These are phyloP conservation scores for Hormaphis cornu DNA, from an alignment of 1,140 invertebrate genomes.

Conservation along the genomic window DNA sequence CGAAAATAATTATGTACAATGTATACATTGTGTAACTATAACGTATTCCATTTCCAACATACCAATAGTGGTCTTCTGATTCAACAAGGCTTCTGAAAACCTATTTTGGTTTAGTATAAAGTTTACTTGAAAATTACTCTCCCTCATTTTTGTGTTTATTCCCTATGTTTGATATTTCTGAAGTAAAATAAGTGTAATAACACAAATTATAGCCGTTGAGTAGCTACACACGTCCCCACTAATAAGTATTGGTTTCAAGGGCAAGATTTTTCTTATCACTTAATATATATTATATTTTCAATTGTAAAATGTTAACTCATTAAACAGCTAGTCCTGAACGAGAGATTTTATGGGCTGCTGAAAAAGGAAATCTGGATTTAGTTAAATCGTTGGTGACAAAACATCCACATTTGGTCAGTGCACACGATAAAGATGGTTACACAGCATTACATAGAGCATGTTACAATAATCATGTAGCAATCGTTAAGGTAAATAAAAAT, in stretches of 20 bases:
- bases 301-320: slow-evolving; percentile 38
- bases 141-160: too few relatives aligned
- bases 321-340: slow-evolving; percentile 53
- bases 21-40: too few relatives aligned
- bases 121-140: too few relatives aligned
- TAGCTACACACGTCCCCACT: background rate
- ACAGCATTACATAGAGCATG: slow-evolving; percentile 84
- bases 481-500: slow-evolving; percentile 53
- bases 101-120: too few relatives aligned
- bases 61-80: too few relatives aligned
- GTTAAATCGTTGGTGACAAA: slow-evolving; percentile 53
- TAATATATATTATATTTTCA: background rate
- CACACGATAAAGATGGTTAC: slow-evolving; percentile 77
- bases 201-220: too few relatives aligned
- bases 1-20: too few relatives aligned
- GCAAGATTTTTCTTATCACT: background rate
- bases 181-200: too few relatives aligned
- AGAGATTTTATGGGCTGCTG: slow-evolving; percentile 70
- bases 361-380: slow-evolving; percentile 62
- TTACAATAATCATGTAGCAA: slow-evolving; percentile 72
- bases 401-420: slow-evolving; percentile 56
- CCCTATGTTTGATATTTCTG: too few relatives aligned
- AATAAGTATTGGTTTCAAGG: too few relatives aligned
- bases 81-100: too few relatives aligned
- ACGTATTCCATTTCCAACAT: too few relatives aligned